phyloP scores from a whole-genome alignment of 2,888 invertebrate species.

The Poecilus cupreus region DNA sequence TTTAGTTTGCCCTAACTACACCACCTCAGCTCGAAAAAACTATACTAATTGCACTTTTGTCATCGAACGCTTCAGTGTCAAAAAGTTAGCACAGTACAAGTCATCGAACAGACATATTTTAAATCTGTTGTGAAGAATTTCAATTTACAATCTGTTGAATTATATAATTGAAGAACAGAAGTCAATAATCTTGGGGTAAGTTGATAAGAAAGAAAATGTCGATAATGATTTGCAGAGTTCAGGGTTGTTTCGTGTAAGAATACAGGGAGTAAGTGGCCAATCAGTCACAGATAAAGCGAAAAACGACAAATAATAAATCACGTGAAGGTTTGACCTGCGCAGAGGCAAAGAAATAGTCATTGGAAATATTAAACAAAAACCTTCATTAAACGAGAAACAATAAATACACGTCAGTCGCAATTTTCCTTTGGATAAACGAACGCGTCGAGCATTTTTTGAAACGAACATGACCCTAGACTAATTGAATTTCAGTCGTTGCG shows the following conservation, averaged over 20 bases:
- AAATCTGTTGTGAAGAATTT: too few species aligned
- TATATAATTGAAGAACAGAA: neutral
- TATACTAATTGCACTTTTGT: too few species aligned
- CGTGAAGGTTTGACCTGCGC: constrained; percentile 18
- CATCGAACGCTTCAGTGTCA: too few species aligned
- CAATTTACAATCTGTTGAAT: too few species aligned
- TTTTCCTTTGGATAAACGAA: constrained; percentile 55
- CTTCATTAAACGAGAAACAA: constrained; percentile 47
- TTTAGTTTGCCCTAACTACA: too few species aligned
- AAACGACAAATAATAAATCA: constrained; percentile 46
- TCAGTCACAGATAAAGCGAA: constrained; percentile 35
- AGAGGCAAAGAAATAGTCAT: constrained; percentile 39
- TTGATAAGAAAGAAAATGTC: constrained; percentile 21
- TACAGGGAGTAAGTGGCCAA: constrained; percentile 18
- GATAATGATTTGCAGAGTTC: constrained; percentile 19
- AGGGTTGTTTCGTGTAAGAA: neutral
- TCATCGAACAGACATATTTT: too few species aligned
- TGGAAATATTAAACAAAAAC: constrained; percentile 48
- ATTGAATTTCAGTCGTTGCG: constrained; percentile 50
- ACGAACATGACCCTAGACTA: constrained; percentile 41
- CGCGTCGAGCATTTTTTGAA: constrained; percentile 38
- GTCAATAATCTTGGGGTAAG: constrained; percentile 22
- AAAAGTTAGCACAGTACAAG: too few species aligned
- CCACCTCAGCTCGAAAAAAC: too few species aligned
- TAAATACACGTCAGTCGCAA: constrained; percentile 56